Percentiles rank a stretch among this genome's conserved stretches.
Evolutionary conservation across 2,888 invertebrate genomes (phyloP).

Genomic region (Ptilodon capucinus): DNA sequence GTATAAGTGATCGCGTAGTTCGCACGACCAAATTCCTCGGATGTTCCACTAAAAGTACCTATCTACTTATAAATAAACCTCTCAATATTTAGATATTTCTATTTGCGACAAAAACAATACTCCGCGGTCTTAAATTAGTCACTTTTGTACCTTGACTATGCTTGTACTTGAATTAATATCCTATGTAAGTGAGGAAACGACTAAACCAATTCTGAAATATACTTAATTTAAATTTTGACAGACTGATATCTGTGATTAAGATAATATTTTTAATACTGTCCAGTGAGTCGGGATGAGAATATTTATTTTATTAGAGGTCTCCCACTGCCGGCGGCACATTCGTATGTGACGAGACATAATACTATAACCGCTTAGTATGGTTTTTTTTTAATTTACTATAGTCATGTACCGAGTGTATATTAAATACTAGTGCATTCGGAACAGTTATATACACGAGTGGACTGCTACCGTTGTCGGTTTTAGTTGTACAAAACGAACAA

Average conservation of each 20-base stretch:
- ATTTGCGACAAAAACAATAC: constrained; percentile 72
- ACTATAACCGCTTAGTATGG: constrained; percentile 62
- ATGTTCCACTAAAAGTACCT: constrained; percentile 55
- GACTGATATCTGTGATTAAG: constrained; percentile 83
- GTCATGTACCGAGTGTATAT: constrained; percentile 53
- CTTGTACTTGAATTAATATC: constrained; percentile 75
- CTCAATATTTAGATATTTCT: constrained; percentile 61
- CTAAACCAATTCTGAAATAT: constrained; percentile 81
- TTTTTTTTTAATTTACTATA: constrained; percentile 61
- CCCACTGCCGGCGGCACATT: constrained; percentile 74
- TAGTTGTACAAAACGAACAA: constrained; percentile 64
- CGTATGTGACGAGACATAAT: constrained; percentile 62
- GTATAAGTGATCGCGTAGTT: constrained; percentile 68
- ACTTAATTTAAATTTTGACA: constrained; percentile 83
- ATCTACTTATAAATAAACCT: constrained; percentile 45
- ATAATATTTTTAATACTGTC: constrained; percentile 83
- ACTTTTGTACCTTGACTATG: constrained; percentile 81
- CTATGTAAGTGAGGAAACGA: constrained; percentile 73
- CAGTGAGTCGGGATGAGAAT: constrained; percentile 81
- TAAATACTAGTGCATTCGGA: constrained; percentile 34
- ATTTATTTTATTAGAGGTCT: constrained; percentile 80
- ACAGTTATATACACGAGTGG: constrained; percentile 43
- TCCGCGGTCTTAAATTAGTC: constrained; percentile 79
- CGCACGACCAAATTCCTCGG: constrained; percentile 66
- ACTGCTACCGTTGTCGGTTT: constrained; percentile 48